These are phyloP conservation scores for Rallus crepitans DNA, from an alignment of 2,797 vertebrate species.

Conservation along the genomic window DNA sequence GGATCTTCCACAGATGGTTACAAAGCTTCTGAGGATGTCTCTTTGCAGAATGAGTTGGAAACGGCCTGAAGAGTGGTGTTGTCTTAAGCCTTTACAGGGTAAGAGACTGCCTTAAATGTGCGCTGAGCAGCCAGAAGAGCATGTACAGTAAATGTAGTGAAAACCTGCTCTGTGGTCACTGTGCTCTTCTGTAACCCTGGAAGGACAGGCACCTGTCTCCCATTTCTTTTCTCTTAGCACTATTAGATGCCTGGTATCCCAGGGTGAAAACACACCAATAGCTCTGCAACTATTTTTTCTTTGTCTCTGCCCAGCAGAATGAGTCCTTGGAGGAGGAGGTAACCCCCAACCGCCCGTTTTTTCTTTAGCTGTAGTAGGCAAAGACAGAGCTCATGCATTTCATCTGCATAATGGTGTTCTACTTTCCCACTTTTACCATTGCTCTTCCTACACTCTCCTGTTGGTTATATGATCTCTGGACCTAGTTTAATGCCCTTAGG, in stretches of 20 bases:
- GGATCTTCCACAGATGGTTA: neutral
- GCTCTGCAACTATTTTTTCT: neutral
- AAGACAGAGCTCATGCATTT: neutral
- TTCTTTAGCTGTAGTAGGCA: neutral
- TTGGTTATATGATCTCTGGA: neutral
- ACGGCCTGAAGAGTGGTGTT: neutral
- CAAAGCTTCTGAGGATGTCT: neutral
- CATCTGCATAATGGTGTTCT: neutral
- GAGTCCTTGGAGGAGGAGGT: neutral
- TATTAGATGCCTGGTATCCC: neutral
- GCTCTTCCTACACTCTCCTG: neutral
- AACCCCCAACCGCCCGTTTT: neutral
- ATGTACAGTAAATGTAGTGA: fast-evolving
- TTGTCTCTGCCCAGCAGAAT: neutral
- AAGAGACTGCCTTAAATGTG: neutral
- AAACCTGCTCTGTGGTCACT: neutral
- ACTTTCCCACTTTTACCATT: neutral
- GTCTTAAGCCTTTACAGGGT: neutral
- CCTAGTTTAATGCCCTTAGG: neutral
- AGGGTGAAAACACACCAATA: neutral
- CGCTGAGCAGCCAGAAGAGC: neutral
- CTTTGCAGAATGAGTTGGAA: neutral
- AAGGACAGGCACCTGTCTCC: neutral
- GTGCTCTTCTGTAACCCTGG: neutral
- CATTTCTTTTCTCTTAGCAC: neutral